These are phyloP conservation scores for Halcyon malimbica DNA, from an alignment of 2,113 vertebrate genomes.

Conservation along the genomic window DNA sequence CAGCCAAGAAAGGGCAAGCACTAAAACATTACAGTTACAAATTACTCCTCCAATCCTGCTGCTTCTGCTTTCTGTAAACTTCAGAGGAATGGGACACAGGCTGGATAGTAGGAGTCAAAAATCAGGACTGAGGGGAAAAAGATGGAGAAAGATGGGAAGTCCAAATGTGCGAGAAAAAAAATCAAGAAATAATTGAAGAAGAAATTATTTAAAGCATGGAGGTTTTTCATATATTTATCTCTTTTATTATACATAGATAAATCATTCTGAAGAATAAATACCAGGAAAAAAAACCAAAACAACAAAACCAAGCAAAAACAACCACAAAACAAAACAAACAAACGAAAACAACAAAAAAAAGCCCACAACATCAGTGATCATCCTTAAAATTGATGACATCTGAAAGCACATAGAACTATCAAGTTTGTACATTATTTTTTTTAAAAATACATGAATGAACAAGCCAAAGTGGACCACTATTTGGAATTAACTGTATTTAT, in stretches of 20 bases:
- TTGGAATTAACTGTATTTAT: neutral
- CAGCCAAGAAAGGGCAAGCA: neutral
- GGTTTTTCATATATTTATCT: neutral
- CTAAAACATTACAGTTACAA: neutral
- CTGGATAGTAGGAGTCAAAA: neutral
- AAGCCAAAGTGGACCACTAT: neutral
- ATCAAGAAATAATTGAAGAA: neutral
- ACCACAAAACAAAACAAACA: neutral
- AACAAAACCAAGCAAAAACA: too few relatives aligned
- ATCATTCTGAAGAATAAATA: neutral
- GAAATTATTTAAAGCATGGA: neutral
- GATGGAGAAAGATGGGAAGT: neutral
- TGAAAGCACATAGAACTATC: neutral
- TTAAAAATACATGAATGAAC: rapidly evolving
- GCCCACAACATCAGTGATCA: neutral
- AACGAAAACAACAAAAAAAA: neutral
- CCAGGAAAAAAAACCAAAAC: neutral
- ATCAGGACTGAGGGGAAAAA: neutral
- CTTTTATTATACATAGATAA: neutral
- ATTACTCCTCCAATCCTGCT: neutral
- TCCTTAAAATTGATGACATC: neutral
- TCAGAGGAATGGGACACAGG: neutral
- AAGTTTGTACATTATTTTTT: neutral
- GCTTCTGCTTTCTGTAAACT: neutral
- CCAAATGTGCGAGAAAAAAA: neutral